Conservation (phyloP, 2,113 vertebrate species). For the Phycodurus eques region DNA sequence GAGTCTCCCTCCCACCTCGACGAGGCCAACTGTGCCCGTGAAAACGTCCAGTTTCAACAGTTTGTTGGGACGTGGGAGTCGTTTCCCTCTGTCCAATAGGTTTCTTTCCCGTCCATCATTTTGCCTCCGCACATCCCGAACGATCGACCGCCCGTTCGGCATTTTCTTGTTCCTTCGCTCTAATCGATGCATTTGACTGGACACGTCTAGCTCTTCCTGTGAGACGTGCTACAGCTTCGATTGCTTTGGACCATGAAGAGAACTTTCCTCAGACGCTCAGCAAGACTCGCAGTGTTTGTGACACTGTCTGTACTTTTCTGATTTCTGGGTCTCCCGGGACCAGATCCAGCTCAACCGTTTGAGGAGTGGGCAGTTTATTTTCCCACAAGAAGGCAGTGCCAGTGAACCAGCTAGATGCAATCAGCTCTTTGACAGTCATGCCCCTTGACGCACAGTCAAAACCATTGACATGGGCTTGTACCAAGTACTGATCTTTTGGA, state of each 20-base stretch:
- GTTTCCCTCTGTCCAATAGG: neutral
- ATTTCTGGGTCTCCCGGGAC: neutral
- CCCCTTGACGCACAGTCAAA: neutral
- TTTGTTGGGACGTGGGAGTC: neutral
- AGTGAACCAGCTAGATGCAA: neutral
- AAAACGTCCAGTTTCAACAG: slow-evolving; percentile 6
- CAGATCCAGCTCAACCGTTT: neutral
- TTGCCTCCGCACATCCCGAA: neutral
- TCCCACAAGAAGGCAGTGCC: slow-evolving; percentile 8
- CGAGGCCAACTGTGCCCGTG: neutral
- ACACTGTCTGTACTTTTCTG: neutral
- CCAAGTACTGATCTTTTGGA: slow-evolving; percentile 15
- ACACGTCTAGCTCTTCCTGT: neutral
- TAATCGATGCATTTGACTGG: neutral
- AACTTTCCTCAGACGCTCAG: neutral
- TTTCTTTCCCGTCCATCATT: neutral
- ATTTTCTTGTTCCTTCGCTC: too few relatives aligned
- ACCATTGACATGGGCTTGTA: slow-evolving; percentile 5
- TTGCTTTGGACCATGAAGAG: neutral
- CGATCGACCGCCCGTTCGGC: too few relatives aligned
- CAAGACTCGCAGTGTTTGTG: neutral
- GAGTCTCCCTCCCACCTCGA: slow-evolving; percentile 21
- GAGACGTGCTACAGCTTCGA: neutral
- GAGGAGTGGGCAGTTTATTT: neutral
- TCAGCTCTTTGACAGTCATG: neutral